phyloP scores from a whole-genome alignment of 2,113 vertebrate species.

The Mastomys natalensis region DNA sequence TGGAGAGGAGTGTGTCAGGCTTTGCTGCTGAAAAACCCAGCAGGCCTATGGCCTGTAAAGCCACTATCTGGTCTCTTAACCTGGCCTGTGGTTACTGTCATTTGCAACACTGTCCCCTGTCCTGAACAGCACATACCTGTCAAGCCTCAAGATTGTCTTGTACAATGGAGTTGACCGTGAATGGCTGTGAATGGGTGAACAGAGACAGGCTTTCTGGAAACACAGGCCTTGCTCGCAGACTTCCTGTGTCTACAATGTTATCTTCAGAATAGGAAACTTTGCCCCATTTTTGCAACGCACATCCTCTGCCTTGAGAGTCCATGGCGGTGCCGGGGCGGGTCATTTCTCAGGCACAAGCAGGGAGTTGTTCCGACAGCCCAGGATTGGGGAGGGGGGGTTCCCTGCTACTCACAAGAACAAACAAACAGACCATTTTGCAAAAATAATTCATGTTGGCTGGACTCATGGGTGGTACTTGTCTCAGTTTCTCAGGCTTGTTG shows the following conservation, averaged over 20 bases:
- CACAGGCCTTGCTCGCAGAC: slow-evolving; percentile 68
- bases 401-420: slow-evolving; percentile 62
- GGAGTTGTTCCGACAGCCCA: slow-evolving; percentile 61
- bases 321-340: slow-evolving; percentile 73
- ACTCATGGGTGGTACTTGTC: not conserved
- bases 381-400: not conserved
- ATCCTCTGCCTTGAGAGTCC: slow-evolving; percentile 82
- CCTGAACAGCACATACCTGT: not conserved
- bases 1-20: not conserved
- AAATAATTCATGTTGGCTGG: slow-evolving; percentile 64
- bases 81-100: not conserved
- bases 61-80: not conserved
- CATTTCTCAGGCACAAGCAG: slow-evolving; percentile 61
- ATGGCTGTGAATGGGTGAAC: slow-evolving; percentile 56
- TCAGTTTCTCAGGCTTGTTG: not conserved
- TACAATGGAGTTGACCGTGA: slow-evolving; percentile 59
- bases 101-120: not conserved
- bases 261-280: slow-evolving; percentile 84
- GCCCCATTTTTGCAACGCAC: slow-evolving; percentile 84
- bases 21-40: not conserved
- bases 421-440: slow-evolving; percentile 73
- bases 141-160: not conserved
- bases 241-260: slow-evolving; percentile 85
- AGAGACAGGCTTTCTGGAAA: slow-evolving; percentile 77
- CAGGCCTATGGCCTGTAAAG: not conserved